These are phyloP conservation scores for Scartelaos histophorus DNA, from an alignment of 2,113 vertebrate genomes.

Conservation along the genomic window DNA sequence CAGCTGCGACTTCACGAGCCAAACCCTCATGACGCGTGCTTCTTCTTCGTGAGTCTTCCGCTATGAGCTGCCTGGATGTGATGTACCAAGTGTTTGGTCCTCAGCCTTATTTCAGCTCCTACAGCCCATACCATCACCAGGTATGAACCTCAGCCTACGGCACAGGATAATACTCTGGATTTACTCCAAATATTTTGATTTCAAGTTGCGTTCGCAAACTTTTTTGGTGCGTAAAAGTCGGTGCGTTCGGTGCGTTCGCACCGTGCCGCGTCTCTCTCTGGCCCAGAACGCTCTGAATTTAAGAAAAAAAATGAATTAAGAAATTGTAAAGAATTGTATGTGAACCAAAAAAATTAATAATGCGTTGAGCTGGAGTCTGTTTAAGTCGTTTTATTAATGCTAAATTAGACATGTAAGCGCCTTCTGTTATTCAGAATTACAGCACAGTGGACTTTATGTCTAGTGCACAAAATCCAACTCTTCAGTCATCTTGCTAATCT, in stretches of 20 bases:
- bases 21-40: conserved; percentile 71
- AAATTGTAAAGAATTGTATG: no score
- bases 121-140: conserved; percentile 90
- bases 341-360: no score
- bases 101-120: conserved; percentile 89
- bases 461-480: no score
- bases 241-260: background rate
- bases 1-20: conserved; percentile 18
- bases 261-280: background rate
- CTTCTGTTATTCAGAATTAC: no score
- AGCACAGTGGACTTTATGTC: no score
- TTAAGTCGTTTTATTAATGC: no score
- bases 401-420: no score
- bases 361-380: no score
- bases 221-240: background rate
- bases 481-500: no score
- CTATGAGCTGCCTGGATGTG: conserved; percentile 99
- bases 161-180: no score
- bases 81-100: conserved; percentile 97
- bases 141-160: conserved; percentile 65
- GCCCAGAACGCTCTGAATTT: background rate
- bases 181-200: background rate
- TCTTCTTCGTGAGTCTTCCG: conserved; percentile 75
- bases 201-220: background rate
- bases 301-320: no score